Evolutionary conservation across 2,888 invertebrate species (phyloP).

Genomic region (Germaria angustata): DNA sequence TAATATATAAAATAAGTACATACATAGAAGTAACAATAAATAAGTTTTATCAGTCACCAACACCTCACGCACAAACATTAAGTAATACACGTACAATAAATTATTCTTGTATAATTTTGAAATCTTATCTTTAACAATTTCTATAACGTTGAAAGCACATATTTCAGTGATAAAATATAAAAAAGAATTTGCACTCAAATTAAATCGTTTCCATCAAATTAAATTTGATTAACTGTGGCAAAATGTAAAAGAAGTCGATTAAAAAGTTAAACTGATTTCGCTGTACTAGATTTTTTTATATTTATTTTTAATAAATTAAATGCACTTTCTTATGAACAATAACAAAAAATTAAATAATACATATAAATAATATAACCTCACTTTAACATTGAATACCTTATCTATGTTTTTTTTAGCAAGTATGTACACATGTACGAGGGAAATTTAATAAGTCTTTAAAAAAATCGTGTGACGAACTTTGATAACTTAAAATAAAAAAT

Average conservation of each 20-base stretch:
- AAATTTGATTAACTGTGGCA: slow-evolving; percentile 4
- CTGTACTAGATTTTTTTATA: not conserved
- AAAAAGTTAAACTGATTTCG: not conserved
- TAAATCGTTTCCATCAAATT: slow-evolving; percentile 1
- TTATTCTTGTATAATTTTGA: slow-evolving; percentile 21
- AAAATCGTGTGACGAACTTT: too few species aligned
- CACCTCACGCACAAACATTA: not conserved
- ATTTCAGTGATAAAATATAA: slow-evolving; percentile 18
- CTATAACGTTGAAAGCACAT: not conserved
- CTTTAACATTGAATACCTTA: not conserved
- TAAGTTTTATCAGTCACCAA: not conserved
- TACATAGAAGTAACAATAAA: not conserved
- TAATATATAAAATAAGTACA: not conserved
- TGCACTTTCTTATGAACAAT: not conserved
- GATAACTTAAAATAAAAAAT: too few species aligned
- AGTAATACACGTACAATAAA: not conserved
- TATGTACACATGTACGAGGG: too few species aligned
- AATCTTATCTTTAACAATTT: slow-evolving; percentile 52
- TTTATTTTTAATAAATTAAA: not conserved
- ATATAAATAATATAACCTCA: slow-evolving; percentile 20
- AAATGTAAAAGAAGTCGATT: not conserved
- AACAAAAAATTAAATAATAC: slow-evolving; percentile 19
- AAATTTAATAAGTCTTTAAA: too few species aligned
- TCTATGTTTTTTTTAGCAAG: too few species aligned
- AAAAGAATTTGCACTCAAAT: not conserved